These are phyloP conservation scores for Eupithecia vulgata DNA, from an alignment of 2,888 invertebrate genomes.

Conservation along the genomic window DNA sequence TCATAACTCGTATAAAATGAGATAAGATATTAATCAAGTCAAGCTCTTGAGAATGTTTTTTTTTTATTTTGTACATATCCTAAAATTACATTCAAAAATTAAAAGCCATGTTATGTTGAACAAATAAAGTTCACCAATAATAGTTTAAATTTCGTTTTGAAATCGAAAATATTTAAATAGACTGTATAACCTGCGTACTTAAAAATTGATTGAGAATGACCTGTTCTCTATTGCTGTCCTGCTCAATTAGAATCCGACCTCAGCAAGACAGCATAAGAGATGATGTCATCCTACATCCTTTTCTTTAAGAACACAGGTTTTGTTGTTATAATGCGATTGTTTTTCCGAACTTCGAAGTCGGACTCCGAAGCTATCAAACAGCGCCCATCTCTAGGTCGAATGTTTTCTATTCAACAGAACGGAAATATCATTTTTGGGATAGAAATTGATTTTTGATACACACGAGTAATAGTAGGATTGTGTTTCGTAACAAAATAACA, in stretches of 20 bases:
- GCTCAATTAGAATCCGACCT: background rate
- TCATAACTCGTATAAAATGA: background rate
- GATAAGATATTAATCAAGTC: background rate
- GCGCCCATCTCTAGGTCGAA: background rate
- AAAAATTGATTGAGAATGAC: background rate
- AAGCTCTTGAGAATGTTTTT: background rate
- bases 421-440: constrained; percentile 18
- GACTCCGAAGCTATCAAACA: background rate
- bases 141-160: no score
- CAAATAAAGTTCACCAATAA: no score
- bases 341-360: background rate
- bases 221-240: background rate
- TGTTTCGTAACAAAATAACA: background rate
- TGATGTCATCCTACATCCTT: no score
- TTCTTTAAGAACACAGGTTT: background rate
- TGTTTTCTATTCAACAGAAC: constrained; percentile 9
- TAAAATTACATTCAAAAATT: background rate
- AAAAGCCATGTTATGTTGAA: no score
- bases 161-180: no score
- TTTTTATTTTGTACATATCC: background rate
- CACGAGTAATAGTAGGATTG: background rate
- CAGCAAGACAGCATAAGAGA: background rate
- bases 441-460: constrained; percentile 7
- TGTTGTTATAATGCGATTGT: background rate
- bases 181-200: background rate